Evolutionary conservation across 1,140 invertebrate genomes (phyloP).

Genomic region (Euwallacea similis): DNA sequence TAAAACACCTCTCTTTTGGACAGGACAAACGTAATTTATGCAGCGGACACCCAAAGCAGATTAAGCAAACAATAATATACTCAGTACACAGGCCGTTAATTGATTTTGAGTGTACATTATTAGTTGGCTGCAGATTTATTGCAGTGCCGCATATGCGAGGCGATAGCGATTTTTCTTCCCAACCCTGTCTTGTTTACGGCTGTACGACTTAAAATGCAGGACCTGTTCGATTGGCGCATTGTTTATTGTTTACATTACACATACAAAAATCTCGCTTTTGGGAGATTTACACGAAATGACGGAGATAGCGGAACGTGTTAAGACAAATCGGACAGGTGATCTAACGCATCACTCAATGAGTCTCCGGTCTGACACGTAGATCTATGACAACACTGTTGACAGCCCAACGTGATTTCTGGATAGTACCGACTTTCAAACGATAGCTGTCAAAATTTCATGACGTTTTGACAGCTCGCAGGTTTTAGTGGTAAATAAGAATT

Average conservation of each 20-base stretch:
- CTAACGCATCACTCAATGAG: no score
- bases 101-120: constrained; percentile 23
- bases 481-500: no score
- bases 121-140: constrained; percentile 5
- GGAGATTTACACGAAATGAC: no score
- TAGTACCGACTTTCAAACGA: no score
- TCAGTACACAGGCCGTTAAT: constrained; percentile 7
- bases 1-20: neutral
- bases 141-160: neutral
- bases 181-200: constrained; percentile 12
- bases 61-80: constrained; percentile 19
- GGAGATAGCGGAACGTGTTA: no score
- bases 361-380: no score
- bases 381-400: no score
- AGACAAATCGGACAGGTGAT: no score
- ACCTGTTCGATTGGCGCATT: constrained; percentile 3
- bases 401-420: no score
- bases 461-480: no score
- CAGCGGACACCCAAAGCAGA: neutral
- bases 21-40: neutral
- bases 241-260: constrained; percentile 1
- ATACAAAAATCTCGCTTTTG: neutral
- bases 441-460: no score
- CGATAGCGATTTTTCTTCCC: neutral
- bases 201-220: constrained; percentile 10